Percentiles rank a stretch among this genome's conserved stretches.
phyloP scores from a whole-genome alignment of 2,113 vertebrate species.

The Amblyopsis rosae region DNA sequence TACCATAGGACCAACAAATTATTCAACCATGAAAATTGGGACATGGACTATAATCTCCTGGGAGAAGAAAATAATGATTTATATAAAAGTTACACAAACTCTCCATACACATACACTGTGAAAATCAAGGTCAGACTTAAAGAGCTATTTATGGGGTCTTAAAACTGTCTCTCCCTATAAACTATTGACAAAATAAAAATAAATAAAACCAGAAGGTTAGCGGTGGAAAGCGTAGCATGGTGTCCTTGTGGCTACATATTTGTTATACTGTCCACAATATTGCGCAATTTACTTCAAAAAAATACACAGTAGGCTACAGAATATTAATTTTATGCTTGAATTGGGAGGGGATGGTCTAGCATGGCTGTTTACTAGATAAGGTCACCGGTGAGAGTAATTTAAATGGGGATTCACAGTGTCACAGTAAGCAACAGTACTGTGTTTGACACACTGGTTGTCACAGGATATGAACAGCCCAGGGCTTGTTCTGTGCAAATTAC shows the following conservation, averaged over 20 bases:
- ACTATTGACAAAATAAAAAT: no score
- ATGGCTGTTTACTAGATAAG: constrained; percentile 23
- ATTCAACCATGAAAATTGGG: background rate
- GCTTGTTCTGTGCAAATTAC: constrained; percentile 64
- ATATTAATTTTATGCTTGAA: constrained; percentile 13
- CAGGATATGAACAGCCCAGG: constrained; percentile 50
- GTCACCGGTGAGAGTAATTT: constrained; percentile 4
- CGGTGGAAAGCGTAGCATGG: no score
- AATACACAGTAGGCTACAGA: background rate
- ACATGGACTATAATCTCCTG: background rate
- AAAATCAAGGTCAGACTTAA: no score
- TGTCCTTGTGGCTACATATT: no score
- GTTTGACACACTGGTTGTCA: constrained; percentile 57
- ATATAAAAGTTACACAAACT: background rate
- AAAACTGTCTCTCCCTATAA: no score
- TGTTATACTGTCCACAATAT: background rate
- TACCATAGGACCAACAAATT: no score
- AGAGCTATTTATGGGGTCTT: constrained; percentile 13
- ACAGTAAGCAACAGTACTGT: constrained; percentile 35
- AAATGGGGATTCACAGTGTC: constrained; percentile 15
- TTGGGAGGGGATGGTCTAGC: constrained; percentile 2
- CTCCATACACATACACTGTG: no score
- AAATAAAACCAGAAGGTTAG: no score
- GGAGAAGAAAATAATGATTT: background rate
- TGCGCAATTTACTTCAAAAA: constrained; percentile 20